Base-by-base conservation (phyloP, 1,140 invertebrate species). In the Pseudoatta argentina region DNA sequence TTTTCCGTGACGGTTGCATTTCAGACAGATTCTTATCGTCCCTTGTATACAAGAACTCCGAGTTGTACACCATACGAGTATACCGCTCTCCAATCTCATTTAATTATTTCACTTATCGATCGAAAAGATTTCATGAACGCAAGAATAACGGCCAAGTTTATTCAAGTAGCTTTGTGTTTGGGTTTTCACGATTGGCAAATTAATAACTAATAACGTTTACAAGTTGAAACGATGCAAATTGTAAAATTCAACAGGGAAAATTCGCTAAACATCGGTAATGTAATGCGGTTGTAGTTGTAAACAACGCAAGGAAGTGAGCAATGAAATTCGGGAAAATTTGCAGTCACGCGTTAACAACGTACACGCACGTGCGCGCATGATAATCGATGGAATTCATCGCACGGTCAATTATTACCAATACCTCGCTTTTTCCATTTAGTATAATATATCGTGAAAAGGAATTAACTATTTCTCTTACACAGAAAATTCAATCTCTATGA, bases 301-400 rank as follows among this genome's bases (percentile, higher is more conserved):
- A 21, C 34, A 71, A 44, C 14, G 30, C 67, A 72, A 59, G 24
- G 12, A 82, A 82, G 16, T 55, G 34, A 21, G 18, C 21, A 48
- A 64, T 18, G 66, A 82, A 14, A 82, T 82, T 30, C 79, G n/a
- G 24, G 53, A 82, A 82, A 82, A 73, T 73, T 67, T 55, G 21
- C 34, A 34, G 21, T 27, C 53, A 6, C 30, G 12, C n/a, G 24
- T 48, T 67, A 71, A 71, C 63, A n/a, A 72, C 24, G 57, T 24
- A 27, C 16, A 57, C 14, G 27, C 21, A 55, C 55, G 12, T 21
- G 27, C 64, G 30, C n/a, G 48, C 10, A 12, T 27, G 27, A 59
- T 1, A 8, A 30, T 5, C 21, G 18, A 0, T 51, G n/a, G n/a
- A 85, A 85, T 77, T 64, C 44, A 77, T 18, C 67, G 79, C 44